phyloP scores from a whole-genome alignment of 2,888 invertebrate genomes.

The Limnephilus marmoratus region DNA sequence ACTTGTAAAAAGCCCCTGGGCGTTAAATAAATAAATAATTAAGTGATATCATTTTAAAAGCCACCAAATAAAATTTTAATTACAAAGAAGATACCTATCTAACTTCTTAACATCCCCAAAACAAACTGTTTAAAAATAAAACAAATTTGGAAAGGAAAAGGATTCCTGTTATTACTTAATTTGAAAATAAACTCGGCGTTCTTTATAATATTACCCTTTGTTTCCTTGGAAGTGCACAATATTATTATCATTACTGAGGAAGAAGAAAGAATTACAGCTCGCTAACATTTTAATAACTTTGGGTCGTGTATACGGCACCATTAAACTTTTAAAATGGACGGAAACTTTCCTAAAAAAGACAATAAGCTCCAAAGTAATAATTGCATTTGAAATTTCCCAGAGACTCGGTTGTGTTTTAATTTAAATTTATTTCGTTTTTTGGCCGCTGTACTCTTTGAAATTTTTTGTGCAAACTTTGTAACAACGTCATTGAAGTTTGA shows the following conservation, averaged over 20 bases:
- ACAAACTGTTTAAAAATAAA: not conserved
- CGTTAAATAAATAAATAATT: too few relatives aligned
- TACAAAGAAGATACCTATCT: not conserved
- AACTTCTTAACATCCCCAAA: not conserved
- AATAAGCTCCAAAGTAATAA: slow-evolving; percentile 57
- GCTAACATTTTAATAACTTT: slow-evolving; percentile 60
- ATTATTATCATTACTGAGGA: slow-evolving; percentile 8
- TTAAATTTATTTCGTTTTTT: slow-evolving; percentile 32
- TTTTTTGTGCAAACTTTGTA: slow-evolving; percentile 8
- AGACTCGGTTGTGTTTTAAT: slow-evolving; percentile 30
- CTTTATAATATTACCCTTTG: slow-evolving; percentile 30
- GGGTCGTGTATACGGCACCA: slow-evolving; percentile 43
- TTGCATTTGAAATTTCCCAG: slow-evolving; percentile 51
- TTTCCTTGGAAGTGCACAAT: slow-evolving; percentile 36
- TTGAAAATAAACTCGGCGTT: slow-evolving; percentile 35
- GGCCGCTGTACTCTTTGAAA: not conserved
- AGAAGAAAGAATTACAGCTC: slow-evolving; percentile 34
- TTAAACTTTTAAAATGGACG: slow-evolving; percentile 58
- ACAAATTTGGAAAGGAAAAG: not conserved
- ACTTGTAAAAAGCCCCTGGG: too few relatives aligned
- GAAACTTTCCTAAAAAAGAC: slow-evolving; percentile 49
- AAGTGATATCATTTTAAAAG: too few relatives aligned
- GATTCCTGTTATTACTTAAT: slow-evolving; percentile 3
- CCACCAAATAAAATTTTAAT: too few relatives aligned
- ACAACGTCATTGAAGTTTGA: not conserved